A percentile compares a stretch with the other conserved stretches of the same genome.
Evolutionary conservation across 2,797 vertebrate species (phyloP).

Genomic region (Myotis pilosus): DNA sequence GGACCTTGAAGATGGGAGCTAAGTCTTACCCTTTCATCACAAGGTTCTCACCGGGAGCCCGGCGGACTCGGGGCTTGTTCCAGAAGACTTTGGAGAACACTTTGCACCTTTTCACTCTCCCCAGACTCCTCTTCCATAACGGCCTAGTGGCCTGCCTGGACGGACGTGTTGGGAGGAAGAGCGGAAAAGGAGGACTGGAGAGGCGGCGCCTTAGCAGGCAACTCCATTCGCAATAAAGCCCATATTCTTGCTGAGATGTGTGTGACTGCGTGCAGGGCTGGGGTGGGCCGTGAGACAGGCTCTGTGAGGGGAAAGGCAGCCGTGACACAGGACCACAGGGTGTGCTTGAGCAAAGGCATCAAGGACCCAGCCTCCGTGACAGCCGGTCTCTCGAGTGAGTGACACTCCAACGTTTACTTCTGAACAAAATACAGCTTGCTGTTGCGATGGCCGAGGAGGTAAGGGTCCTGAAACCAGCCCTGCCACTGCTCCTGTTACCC

Average conservation of each 20-base stretch:
- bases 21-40: neutral
- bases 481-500: neutral
- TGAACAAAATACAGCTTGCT: neutral
- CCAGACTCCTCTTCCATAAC: neutral
- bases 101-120: neutral
- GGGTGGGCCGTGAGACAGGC: neutral
- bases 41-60: neutral
- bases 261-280: neutral
- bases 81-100: neutral
- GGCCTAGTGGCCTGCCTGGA: neutral
- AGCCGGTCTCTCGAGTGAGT: neutral
- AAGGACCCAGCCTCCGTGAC: neutral
- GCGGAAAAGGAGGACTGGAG: neutral
- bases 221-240: constrained; percentile 45
- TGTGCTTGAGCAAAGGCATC: neutral
- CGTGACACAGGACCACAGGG: neutral
- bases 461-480: neutral
- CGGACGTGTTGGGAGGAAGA: neutral
- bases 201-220: neutral
- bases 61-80: neutral
- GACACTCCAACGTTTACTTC: neutral
- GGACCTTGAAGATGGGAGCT: constrained; percentile 57
- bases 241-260: neutral
- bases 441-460: neutral
- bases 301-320: neutral